Evolutionary conservation across 1,140 invertebrate species (phyloP).

Genomic region (Nomia melanderi): DNA sequence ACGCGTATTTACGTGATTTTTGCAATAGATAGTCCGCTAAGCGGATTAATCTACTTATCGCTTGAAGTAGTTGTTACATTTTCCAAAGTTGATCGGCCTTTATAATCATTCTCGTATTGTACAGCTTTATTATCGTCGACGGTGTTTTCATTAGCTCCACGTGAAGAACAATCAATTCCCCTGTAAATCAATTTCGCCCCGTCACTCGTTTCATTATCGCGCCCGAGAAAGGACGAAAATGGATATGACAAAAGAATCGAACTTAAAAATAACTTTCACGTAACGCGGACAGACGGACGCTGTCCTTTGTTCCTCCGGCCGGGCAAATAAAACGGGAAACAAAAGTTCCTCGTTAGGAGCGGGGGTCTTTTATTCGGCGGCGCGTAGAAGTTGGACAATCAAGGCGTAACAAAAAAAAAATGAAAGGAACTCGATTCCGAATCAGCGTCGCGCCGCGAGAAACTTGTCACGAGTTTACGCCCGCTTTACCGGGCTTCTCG

Average conservation of each 20-base stretch:
- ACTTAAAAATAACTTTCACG: constrained; percentile 15
- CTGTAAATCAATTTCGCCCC: too few species aligned
- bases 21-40: too few species aligned
- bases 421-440: constrained; percentile 9
- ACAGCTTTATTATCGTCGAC: too few species aligned
- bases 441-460: not conserved
- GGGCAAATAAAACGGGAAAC: constrained; percentile 16
- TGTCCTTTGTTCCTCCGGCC: not conserved
- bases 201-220: not conserved
- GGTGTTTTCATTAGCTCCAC: too few species aligned
- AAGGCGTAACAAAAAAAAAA: not conserved
- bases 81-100: too few species aligned
- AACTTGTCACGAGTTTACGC: not conserved
- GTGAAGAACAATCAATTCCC: too few species aligned
- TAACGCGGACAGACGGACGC: not conserved
- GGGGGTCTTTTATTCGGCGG: not conserved
- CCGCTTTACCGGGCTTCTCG: not conserved
- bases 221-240: too few species aligned
- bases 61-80: too few species aligned
- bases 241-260: not conserved
- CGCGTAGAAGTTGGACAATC: constrained; percentile 11
- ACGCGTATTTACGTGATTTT: not conserved
- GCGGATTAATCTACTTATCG: too few species aligned
- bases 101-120: too few species aligned
- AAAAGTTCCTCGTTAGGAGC: constrained; percentile 28